These are phyloP conservation scores for Clarias platycephalus DNA, from an alignment of 2,797 vertebrate species.

Conservation along the genomic window DNA sequence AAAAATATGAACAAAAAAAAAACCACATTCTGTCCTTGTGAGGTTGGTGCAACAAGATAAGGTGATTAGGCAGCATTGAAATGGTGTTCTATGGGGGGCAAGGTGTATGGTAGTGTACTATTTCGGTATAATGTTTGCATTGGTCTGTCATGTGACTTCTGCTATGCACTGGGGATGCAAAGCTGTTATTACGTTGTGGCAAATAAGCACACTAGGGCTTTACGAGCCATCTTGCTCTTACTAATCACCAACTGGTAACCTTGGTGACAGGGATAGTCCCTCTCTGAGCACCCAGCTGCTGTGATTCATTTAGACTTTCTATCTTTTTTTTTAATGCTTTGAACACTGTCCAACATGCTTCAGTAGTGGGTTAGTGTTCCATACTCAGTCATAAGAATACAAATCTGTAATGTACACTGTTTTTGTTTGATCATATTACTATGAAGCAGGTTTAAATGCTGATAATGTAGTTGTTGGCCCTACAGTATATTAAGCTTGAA, in stretches of 20 bases:
- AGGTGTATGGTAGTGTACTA: constrained; percentile 7
- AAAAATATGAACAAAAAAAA: background rate
- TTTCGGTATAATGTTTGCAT: constrained; percentile 35
- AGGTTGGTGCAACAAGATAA: background rate
- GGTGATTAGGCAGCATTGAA: background rate
- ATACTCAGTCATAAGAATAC: background rate
- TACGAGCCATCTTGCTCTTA: background rate
- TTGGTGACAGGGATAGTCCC: background rate
- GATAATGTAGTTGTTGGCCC: background rate
- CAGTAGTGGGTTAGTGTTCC: background rate
- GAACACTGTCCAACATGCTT: background rate
- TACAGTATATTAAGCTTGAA: background rate
- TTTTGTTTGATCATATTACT: background rate
- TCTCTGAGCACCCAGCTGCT: background rate
- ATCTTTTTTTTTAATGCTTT: background rate
- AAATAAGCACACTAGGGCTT: constrained; percentile 48
- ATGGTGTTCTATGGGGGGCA: too few species aligned
- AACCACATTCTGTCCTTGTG: background rate
- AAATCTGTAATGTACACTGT: background rate
- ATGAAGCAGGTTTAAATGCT: background rate
- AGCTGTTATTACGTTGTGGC: constrained; percentile 63
- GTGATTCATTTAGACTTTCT: background rate
- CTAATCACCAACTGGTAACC: constrained; percentile 22
- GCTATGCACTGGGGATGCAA: background rate
- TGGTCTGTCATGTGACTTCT: constrained; percentile 30